phyloP scores from a whole-genome alignment of 2,888 invertebrate genomes.

The Tetropium fuscum region DNA sequence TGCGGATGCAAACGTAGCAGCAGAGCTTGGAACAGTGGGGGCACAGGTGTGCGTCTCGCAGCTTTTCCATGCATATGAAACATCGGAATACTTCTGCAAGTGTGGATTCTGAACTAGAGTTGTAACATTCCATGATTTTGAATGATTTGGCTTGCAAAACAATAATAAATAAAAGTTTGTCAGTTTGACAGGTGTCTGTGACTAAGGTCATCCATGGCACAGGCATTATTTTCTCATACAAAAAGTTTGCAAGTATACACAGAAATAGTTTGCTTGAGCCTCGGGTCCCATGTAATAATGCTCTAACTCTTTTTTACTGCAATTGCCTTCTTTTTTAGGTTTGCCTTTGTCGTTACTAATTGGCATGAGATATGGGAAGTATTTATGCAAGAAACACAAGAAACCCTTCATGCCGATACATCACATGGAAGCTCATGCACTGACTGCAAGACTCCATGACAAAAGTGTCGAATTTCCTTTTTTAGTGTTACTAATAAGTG shows the following conservation, averaged over 20 bases:
- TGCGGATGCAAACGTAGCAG: conserved; percentile 90
- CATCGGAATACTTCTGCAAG: conserved; percentile 93
- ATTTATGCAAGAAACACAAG: conserved; percentile 73
- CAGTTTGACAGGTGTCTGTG: conserved; percentile 11
- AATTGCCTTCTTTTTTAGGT: no score
- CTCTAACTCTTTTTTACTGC: no score
- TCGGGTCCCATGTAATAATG: no score
- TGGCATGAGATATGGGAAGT: conserved; percentile 86
- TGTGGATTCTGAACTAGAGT: conserved; percentile 68
- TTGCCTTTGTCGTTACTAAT: conserved; percentile 81
- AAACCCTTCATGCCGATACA: conserved; percentile 96
- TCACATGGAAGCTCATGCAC: conserved; percentile 99
- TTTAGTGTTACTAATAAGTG: conserved; percentile 90
- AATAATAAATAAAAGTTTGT: conserved; percentile 18
- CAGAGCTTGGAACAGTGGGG: conserved; percentile 96
- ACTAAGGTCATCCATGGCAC: conserved; percentile 6
- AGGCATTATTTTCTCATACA: not conserved
- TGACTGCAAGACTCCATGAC: conserved; percentile 84
- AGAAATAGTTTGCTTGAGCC: no score
- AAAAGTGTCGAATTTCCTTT: conserved; percentile 85
- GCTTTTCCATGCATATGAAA: conserved; percentile 97
- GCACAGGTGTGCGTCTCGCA: conserved; percentile 93
- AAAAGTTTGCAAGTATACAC: no score
- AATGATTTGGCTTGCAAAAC: conserved; percentile 17
- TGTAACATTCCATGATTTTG: conserved; percentile 58